Evolutionary conservation across 2,888 invertebrate genomes (phyloP), one percentile per base, ranked within the genome.

Genomic region (Synergus gifuensis): DNA sequence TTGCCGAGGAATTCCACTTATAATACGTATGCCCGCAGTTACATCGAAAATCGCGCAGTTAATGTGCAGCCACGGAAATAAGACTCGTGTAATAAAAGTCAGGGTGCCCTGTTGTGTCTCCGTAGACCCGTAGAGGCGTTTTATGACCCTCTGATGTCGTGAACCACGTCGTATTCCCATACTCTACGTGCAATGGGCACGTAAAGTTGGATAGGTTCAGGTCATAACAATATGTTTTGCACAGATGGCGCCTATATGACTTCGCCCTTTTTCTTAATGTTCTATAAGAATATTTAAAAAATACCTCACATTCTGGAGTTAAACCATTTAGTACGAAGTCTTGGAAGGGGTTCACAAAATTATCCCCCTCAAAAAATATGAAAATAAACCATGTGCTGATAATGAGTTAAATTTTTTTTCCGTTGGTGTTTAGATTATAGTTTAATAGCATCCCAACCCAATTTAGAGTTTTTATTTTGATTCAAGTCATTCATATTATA

Each of bases 21-120:
- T 69, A 69, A 69, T 69, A n/a, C 46, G 46, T 69, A 67, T 69
- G 49, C 46, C 28, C 28, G 69, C 44, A 49, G 69, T 69, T 69
- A 69, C 69, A 69, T 69, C 49, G 49, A 69, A 69, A 69, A 69
- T 69, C 69, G 46, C 46, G 28, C 2, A 69, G 69, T 69, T 69
- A 69, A 69, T 69, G 69, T 49, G 46, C 46, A 44, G 46, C 46
- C 49, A 69, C 46, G 49, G 69, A 69, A 69, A 69, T 69, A 69
- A 69, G 69, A 69, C 69, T 69, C 28, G 46, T 46, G 49, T 8
- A 69, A 49, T 69, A 69, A 69, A 69, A 69, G 69, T 69, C 69
- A 14, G 44, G 44, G 69, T 69, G 46, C 69, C 69, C 46, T 69
- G 69, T 69, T 69, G 69, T 69, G 69, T 69, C 69, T 69, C 69